phyloP scores from a whole-genome alignment of 2,888 invertebrate genomes.

The Helicoverpa assulta region DNA sequence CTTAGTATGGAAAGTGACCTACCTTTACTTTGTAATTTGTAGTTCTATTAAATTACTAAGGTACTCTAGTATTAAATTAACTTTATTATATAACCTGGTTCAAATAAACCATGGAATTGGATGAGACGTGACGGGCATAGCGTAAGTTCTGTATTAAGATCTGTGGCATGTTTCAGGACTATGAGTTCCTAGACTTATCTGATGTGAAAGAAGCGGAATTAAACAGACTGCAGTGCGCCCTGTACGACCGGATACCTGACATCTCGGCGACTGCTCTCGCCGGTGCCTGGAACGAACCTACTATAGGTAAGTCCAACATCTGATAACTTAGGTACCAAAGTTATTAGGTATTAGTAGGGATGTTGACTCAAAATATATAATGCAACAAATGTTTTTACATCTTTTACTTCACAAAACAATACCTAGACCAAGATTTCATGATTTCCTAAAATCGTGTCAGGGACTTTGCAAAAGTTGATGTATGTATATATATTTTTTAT shows the following conservation, averaged over 20 bases:
- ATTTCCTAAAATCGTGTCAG: no score
- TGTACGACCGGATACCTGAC: slow-evolving; percentile 84
- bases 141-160: slow-evolving; percentile 65
- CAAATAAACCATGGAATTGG: slow-evolving; percentile 36
- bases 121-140: slow-evolving; percentile 15
- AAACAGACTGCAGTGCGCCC: slow-evolving; percentile 91
- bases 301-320: slow-evolving; percentile 73
- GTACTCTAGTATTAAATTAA: slow-evolving; percentile 43
- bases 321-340: not conserved
- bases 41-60: slow-evolving; percentile 16
- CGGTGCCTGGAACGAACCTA: slow-evolving; percentile 78
- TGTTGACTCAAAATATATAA: no score
- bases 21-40: slow-evolving; percentile 55
- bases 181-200: slow-evolving; percentile 94
- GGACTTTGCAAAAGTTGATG: no score
- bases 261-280: slow-evolving; percentile 73
- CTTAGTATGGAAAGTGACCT: slow-evolving; percentile 60
- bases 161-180: slow-evolving; percentile 89
- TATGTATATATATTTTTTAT: no score
- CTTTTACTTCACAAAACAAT: no score
- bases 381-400: no score
- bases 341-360: no score
- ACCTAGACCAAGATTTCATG: no score
- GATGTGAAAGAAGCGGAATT: slow-evolving; percentile 93
- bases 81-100: slow-evolving; percentile 33